Evolutionary conservation across 2,113 vertebrate species (phyloP).

Genomic region (Lipophrys pholis): DNA sequence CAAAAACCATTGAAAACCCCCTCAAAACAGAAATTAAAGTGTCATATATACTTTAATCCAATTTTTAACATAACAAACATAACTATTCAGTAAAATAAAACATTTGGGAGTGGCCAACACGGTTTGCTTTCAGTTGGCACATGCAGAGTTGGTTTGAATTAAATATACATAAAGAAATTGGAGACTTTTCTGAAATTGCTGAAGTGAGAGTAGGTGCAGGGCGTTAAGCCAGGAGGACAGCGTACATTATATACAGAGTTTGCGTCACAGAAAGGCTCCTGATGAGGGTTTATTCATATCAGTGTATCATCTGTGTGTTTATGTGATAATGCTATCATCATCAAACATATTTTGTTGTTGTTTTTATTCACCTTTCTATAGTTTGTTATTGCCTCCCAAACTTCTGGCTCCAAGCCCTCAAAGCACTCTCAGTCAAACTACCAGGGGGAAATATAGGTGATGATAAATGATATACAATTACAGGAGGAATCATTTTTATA

Average conservation of each 20-base stretch:
- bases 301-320: constrained; percentile 7
- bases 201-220: too few species aligned
- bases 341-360: constrained; percentile 23
- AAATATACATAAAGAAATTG: too few species aligned
- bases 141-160: too few species aligned
- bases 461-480: constrained; percentile 49
- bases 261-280: neutral
- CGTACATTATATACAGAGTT: neutral
- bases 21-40: too few species aligned
- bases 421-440: constrained; percentile 20
- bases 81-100: neutral
- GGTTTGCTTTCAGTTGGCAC: neutral
- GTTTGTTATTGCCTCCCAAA: constrained; percentile 1
- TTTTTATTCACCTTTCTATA: neutral
- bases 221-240: too few species aligned
- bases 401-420: constrained; percentile 3
- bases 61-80: neutral
- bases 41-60: too few species aligned
- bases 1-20: too few species aligned
- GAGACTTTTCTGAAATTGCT: too few species aligned
- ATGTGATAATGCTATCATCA: constrained; percentile 6
- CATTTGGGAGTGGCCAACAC: neutral
- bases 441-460: constrained; percentile 28
- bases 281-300: neutral
- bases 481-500: constrained; percentile 40